These are phyloP conservation scores for Nymphalis urticae DNA, from an alignment of 2,888 invertebrate genomes.

Conservation along the genomic window DNA sequence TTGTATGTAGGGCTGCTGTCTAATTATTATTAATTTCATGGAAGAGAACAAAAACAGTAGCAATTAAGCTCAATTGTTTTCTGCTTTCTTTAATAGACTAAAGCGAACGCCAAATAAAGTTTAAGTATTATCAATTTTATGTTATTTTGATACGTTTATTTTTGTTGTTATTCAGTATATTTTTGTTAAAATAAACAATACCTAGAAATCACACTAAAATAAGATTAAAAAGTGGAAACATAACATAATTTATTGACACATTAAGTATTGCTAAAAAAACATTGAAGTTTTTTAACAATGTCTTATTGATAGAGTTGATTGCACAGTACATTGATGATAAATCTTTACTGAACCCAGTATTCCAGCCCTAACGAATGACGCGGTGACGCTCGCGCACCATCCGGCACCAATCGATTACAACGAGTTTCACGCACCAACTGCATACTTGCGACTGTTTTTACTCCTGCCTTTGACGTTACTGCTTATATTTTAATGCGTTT, in stretches of 20 bases:
- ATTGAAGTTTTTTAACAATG: background rate
- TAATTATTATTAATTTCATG: conserved; percentile 8
- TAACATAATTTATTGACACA: too few species aligned
- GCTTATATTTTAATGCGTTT: conserved; percentile 7
- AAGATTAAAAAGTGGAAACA: too few species aligned
- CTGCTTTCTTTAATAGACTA: background rate
- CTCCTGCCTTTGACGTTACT: conserved; percentile 24
- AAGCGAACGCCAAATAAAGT: background rate
- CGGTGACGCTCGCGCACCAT: conserved; percentile 55
- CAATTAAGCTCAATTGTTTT: conserved; percentile 7
- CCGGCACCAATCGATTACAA: conserved; percentile 69
- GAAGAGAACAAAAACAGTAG: background rate
- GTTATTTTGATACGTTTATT: background rate
- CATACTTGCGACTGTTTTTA: conserved; percentile 57
- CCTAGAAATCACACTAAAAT: too few species aligned
- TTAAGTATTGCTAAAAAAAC: too few species aligned
- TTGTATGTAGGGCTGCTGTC: conserved; percentile 10
- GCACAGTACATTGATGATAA: background rate
- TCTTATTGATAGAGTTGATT: background rate
- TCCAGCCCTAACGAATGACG: conserved; percentile 31
- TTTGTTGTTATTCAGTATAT: too few species aligned
- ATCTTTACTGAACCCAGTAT: background rate
- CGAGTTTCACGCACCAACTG: conserved; percentile 64
- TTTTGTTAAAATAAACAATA: too few species aligned
- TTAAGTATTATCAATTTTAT: background rate